Evolutionary conservation across 2,113 vertebrate genomes (phyloP), one percentile per base, ranked within the genome.

Genomic region (Ctenomys sociabilis): DNA sequence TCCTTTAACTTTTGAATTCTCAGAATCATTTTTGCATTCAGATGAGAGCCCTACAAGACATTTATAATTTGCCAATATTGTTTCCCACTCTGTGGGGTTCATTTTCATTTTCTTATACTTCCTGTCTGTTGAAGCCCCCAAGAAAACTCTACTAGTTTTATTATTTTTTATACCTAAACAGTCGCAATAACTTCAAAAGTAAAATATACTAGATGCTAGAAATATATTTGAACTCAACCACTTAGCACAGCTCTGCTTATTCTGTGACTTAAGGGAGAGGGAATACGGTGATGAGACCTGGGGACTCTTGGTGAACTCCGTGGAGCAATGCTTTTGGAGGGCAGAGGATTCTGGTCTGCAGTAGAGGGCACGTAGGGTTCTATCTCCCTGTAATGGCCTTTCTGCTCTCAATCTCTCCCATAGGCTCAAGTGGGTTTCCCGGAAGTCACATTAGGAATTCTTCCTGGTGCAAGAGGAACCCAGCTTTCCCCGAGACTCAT

Each of bases 401-500:
- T 75, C 92, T 92, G 2, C 30, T 88, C 96, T 96, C 17, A 3
- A 85, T 94, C 83, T 28, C 85, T 30, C 14, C 91, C 96, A 95
- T 93, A 99, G 99, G 98, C 99, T 91, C 96, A 0, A 87, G 43
- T 99, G 93, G 99, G 99, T 85, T 98, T 99, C 43, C 99, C 99
- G n/a, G 99, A 99, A 98, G 99, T 99, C 94, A 98, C 92, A 17
- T 28, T 54, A 54, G 54, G 54, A 54, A 54, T 54, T 54, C 54
- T 54, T 95, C 99, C 99, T 83, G 99, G 98, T 98, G 99, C 98
- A 91, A 98, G 99, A 96, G 99, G 99, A 94, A 98, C 98, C 78
- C 99, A 99, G 86, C 98, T 99, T 80, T 98, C 99, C 9, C 99
- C 99, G 78, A 99, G 99, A 75, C 98, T 99, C 95, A 98, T 99